Conservation (phyloP, 2,888 invertebrate genomes). For the Sclerodermus sp. region DNA sequence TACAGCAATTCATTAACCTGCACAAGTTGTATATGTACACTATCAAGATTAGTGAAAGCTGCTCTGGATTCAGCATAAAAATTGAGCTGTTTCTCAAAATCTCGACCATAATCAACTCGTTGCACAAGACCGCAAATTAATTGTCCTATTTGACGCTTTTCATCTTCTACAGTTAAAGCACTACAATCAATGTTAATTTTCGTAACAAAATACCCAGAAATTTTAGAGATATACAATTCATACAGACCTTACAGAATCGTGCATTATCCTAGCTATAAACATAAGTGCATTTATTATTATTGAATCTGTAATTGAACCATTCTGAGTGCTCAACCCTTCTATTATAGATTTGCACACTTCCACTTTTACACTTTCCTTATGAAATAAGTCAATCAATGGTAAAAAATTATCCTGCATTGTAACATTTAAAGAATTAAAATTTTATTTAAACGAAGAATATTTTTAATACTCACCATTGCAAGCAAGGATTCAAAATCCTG, state of each 20-base stretch:
- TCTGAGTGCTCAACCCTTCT: constrained; percentile 62
- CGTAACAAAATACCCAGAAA: constrained; percentile 5
- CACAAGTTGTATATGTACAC: constrained; percentile 81
- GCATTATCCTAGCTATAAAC: constrained; percentile 85
- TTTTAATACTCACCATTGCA: constrained; percentile 66
- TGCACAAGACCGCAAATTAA: constrained; percentile 80
- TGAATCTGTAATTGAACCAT: constrained; percentile 72
- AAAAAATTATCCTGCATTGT: constrained; percentile 84
- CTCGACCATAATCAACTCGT: constrained; percentile 79
- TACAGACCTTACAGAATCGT: constrained; percentile 88
- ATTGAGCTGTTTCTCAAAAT: constrained; percentile 87
- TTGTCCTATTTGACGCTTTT: constrained; percentile 81
- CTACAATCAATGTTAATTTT: constrained; percentile 58
- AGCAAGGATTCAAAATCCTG: constrained; percentile 80
- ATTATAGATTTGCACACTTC: constrained; percentile 83
- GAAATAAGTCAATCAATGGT: constrained; percentile 86
- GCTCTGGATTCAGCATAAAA: constrained; percentile 93
- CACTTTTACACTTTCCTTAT: constrained; percentile 79
- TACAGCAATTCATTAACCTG: constrained; percentile 66
- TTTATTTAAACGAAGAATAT: neutral
- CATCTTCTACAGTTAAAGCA: constrained; percentile 90
- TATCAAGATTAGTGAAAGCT: constrained; percentile 87
- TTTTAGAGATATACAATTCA: neutral
- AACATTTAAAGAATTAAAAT: neutral
- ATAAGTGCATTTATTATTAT: constrained; percentile 86